Evolutionary conservation across 1,140 invertebrate species (phyloP).

Genomic region (Galleria mellonella): DNA sequence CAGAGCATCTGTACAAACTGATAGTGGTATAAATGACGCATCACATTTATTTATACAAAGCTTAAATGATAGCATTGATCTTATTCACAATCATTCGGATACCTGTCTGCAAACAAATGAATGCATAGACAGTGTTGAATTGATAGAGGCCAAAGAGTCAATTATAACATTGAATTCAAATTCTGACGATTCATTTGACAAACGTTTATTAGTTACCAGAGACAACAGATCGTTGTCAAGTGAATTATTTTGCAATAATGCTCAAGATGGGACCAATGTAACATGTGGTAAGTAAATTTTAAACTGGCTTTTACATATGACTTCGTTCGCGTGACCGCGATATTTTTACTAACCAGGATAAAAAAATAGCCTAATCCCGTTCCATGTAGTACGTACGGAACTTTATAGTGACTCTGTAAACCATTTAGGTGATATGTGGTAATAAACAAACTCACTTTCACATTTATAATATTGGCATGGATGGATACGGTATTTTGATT

Average conservation of each 20-base stretch:
- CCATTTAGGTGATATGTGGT: no score
- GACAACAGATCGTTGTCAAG: background rate
- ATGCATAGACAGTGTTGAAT: slow-evolving; percentile 51
- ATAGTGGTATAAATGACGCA: slow-evolving; percentile 41
- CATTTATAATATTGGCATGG: no score
- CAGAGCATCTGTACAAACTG: slow-evolving; percentile 16
- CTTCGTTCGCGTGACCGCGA: no score
- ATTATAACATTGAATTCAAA: slow-evolving; percentile 33
- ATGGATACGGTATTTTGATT: no score
- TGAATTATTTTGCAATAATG: slow-evolving; percentile 2
- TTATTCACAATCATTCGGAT: slow-evolving; percentile 63
- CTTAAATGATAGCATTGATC: slow-evolving; percentile 35
- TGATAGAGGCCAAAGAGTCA: slow-evolving; percentile 34
- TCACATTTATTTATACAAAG: slow-evolving; percentile 22
- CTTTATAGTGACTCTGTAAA: no score
- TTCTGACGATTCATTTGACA: slow-evolving; percentile 11
- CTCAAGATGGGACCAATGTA: background rate
- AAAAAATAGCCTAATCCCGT: no score
- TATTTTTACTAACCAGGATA: no score
- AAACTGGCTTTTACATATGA: background rate
- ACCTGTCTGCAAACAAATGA: slow-evolving; percentile 54
- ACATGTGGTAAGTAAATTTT: slow-evolving; percentile 2
- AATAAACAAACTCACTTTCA: no score
- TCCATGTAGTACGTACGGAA: no score
- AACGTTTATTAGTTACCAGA: background rate